These are phyloP conservation scores for Melanargia galathea DNA, from an alignment of 2,888 invertebrate genomes.

Conservation along the genomic window DNA sequence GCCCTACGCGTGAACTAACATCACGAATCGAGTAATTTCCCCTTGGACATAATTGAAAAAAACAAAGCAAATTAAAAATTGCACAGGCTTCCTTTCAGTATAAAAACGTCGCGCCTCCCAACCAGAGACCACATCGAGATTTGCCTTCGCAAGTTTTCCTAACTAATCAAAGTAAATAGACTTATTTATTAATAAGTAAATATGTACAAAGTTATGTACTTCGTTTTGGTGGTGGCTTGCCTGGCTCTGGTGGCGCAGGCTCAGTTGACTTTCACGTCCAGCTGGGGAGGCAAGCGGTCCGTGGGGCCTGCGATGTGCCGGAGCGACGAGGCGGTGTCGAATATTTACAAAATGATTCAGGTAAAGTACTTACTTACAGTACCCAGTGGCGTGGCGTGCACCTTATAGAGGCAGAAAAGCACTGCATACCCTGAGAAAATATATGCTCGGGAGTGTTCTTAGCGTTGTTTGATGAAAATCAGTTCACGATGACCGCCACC, in stretches of 20 bases:
- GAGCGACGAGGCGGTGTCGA: constrained; percentile 62
- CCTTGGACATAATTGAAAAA: constrained; percentile 33
- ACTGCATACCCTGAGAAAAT: no score
- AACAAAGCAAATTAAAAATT: constrained; percentile 45
- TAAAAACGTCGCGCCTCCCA: constrained; percentile 45
- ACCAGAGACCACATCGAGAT: constrained; percentile 21
- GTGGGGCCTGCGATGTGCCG: constrained; percentile 57
- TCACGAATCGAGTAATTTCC: neutral
- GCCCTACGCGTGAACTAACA: neutral
- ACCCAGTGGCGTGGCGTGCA: neutral
- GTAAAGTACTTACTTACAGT: constrained; percentile 44
- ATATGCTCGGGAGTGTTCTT: no score
- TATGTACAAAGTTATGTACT: constrained; percentile 56
- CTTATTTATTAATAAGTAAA: constrained; percentile 33
- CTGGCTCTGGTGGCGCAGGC: constrained; percentile 59
- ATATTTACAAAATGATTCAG: constrained; percentile 69
- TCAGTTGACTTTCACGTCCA: constrained; percentile 82
- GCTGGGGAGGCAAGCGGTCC: constrained; percentile 77
- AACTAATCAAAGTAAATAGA: neutral
- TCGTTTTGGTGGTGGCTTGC: constrained; percentile 57
- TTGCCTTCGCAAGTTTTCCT: constrained; percentile 18
- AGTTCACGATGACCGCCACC: no score
- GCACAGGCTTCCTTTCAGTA: constrained; percentile 54
- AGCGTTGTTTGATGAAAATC: no score
- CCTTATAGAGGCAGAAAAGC: no score